Evolutionary conservation across 1,140 invertebrate genomes (phyloP).

Genomic region (Ceratoteleas bidentatus): DNA sequence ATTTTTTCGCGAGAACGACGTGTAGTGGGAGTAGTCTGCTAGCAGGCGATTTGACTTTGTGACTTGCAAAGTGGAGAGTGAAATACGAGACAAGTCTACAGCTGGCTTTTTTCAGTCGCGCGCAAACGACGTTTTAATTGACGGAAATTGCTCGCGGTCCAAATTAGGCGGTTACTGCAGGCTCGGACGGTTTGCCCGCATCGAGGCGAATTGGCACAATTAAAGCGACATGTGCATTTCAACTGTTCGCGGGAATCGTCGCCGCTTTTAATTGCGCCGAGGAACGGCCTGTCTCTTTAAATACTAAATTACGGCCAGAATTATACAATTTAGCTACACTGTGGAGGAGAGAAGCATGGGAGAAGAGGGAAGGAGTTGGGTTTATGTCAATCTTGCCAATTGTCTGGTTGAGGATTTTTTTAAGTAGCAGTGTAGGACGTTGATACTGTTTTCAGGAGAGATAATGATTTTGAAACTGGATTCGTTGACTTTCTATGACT

Average conservation of each 20-base stretch:
- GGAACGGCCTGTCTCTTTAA: not conserved
- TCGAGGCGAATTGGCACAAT: constrained; percentile 67
- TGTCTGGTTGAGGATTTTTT: too few species aligned
- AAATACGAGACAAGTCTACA: constrained; percentile 13
- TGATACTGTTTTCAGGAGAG: too few species aligned
- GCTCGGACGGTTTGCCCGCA: constrained; percentile 66
- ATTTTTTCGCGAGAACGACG: too few species aligned
- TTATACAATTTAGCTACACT: not conserved
- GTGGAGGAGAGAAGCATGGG: too few species aligned
- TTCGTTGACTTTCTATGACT: too few species aligned
- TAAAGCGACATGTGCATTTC: constrained; percentile 54
- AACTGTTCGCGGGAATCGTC: constrained; percentile 30
- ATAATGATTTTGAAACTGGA: too few species aligned
- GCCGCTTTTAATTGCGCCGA: constrained; percentile 28
- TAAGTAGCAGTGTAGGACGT: too few species aligned
- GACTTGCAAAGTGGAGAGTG: not conserved
- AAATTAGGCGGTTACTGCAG: constrained; percentile 73
- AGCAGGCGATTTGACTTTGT: too few species aligned
- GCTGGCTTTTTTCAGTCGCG: constrained; percentile 9
- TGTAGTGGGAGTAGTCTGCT: too few species aligned
- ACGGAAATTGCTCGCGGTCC: constrained; percentile 64
- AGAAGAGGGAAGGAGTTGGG: too few species aligned
- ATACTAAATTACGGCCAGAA: not conserved
- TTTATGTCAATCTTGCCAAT: too few species aligned
- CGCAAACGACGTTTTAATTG: constrained; percentile 71